phyloP scores from a whole-genome alignment of 1,140 invertebrate genomes.

The Bombus terrestris region DNA sequence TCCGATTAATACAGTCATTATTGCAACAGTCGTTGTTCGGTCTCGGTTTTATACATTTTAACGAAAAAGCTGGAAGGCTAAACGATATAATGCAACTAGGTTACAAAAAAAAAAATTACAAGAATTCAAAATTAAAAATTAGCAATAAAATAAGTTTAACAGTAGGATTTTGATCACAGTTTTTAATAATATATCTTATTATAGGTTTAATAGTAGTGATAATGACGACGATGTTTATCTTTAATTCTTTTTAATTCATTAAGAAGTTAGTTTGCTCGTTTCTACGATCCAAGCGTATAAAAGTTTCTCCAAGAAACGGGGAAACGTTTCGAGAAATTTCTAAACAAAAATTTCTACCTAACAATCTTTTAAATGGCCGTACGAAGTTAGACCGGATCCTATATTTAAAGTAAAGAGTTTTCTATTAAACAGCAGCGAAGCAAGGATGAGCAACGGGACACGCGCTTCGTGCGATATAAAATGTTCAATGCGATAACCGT shows the following conservation, averaged over 20 bases:
- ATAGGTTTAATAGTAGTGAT: too few relatives aligned
- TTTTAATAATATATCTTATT: too few relatives aligned
- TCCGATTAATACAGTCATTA: background rate
- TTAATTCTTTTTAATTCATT: too few relatives aligned
- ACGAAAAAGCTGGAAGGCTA: fast-evolving
- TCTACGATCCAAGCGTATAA: background rate
- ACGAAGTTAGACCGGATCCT: background rate
- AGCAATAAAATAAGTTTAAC: too few relatives aligned
- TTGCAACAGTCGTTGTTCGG: background rate
- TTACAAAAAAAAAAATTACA: too few relatives aligned
- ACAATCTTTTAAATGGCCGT: background rate
- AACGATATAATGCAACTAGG: too few relatives aligned
- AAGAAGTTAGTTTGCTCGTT: background rate
- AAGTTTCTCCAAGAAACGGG: background rate
- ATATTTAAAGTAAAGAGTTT: slow-evolving; percentile 23
- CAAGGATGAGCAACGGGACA: background rate
- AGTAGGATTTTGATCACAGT: too few relatives aligned
- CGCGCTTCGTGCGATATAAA: slow-evolving; percentile 2
- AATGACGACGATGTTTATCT: too few relatives aligned
- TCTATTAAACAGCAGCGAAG: background rate
- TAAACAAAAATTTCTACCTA: background rate
- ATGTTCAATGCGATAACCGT: slow-evolving; percentile 11
- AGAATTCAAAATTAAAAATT: too few relatives aligned
- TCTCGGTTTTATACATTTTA: background rate
- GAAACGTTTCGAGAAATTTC: background rate